Base-by-base conservation (phyloP, 2,797 vertebrate genomes). In the Psittacula echo region DNA sequence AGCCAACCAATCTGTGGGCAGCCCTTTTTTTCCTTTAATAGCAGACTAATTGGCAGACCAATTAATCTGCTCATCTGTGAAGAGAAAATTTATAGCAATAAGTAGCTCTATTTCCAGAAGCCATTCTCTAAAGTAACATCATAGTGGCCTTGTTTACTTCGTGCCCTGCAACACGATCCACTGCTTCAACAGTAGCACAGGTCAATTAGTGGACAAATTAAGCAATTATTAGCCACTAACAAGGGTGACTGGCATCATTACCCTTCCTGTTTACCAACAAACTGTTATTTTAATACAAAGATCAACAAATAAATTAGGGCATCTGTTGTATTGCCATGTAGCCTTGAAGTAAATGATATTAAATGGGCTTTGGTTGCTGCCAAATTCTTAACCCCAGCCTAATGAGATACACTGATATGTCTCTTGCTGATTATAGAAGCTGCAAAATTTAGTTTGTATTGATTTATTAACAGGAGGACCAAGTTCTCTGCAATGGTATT, bases 141-240 rank as follows among this genome's bases (percentile, higher is more conserved):
- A 96, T 82, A 96, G 96, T 98, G 97, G 97, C 96, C 97, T 95
- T 98, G 96, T 98, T 98, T 98, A 97, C 97, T 96, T 96, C 94
- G 92, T 97, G 94, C 96, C 93, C 97, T 97, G 95, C 95, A 97
- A 96, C 97, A 98, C 50, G 97, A 98, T 98, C 95, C 97, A 98
- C 95, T 90, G 96, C 97, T 90, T 94, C 98, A 92, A 93, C 10
- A 85, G 98, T 97, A 98, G 95, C 97, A 89, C 88, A 97, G 98
- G 98, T 98, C 98, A 98, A 98, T 98, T 98, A 98, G 97, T 98
- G 98, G 98, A 98, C 98, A 98, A 98, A 98, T 98, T 98, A 98
- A 98, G 97, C 96, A 98, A 98, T 98, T 98, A 98, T 98, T 98
- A 98, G 97, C 96, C 96, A 98, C 97, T 98, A 98, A 98, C 97